phyloP scores from a whole-genome alignment of 2,113 vertebrate genomes.

The Trematocara unimaculatum region DNA sequence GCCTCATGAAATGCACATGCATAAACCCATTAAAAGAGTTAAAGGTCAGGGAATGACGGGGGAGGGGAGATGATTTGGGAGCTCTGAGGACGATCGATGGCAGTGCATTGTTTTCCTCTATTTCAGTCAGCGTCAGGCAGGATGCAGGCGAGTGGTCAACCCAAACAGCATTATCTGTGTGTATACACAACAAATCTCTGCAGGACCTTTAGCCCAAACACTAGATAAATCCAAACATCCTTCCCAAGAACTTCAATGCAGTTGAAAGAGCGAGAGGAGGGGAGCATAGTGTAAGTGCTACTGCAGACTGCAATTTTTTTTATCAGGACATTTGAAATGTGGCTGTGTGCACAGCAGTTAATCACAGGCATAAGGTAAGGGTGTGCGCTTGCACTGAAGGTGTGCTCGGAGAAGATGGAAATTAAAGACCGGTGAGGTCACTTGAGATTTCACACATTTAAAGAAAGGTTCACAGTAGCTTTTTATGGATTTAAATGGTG shows the following conservation, averaged over 20 bases:
- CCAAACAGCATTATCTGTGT: slow-evolving; percentile 65
- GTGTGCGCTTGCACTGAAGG: neutral
- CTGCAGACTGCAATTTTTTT: neutral
- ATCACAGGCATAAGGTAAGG: neutral
- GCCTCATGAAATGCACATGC: neutral
- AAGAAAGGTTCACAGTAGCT: rapidly evolving
- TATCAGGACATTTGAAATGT: neutral
- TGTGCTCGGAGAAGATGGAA: neutral
- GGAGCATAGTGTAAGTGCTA: neutral
- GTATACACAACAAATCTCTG: slow-evolving; percentile 56
- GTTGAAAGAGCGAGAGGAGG: neutral
- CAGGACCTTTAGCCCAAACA: slow-evolving; percentile 54
- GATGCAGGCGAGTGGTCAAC: slow-evolving; percentile 58
- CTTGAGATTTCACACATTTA: neutral
- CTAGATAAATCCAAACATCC: slow-evolving; percentile 57
- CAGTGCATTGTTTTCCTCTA: slow-evolving; percentile 47
- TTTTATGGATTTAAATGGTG: neutral
- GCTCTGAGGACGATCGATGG: slow-evolving; percentile 2
- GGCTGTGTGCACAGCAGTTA: neutral
- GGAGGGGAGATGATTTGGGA: neutral
- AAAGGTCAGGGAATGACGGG: neutral
- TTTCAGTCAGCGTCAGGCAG: slow-evolving; percentile 38
- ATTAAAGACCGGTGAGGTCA: neutral
- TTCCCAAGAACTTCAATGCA: slow-evolving; percentile 4
- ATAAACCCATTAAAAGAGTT: neutral